Evolutionary conservation across 2,888 invertebrate species (phyloP).

Genomic region (Drosophila picticornis): DNA sequence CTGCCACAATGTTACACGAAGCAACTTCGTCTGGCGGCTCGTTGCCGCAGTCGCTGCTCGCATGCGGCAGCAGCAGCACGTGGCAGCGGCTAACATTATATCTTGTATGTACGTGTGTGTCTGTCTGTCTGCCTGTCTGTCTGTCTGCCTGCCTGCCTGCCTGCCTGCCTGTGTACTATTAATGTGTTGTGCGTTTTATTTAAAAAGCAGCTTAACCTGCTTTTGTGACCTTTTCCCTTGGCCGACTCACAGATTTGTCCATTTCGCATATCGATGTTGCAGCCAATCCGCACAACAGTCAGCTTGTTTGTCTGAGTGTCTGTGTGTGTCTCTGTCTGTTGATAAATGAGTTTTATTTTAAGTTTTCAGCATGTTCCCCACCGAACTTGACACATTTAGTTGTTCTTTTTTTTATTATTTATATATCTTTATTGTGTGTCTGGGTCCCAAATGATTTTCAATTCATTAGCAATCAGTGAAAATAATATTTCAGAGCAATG

Average conservation of each 20-base stretch:
- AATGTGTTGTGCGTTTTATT: slow-evolving; percentile 71
- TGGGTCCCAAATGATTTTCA: slow-evolving; percentile 48
- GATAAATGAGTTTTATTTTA: slow-evolving; percentile 74
- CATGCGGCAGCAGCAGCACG: slow-evolving; percentile 53
- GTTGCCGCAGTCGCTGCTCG: slow-evolving; percentile 58
- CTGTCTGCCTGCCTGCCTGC: slow-evolving; percentile 10
- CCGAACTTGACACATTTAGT: slow-evolving; percentile 12
- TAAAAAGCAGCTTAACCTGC: slow-evolving; percentile 79
- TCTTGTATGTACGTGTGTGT: not conserved
- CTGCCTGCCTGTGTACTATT: slow-evolving; percentile 30
- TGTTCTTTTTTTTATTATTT: not conserved
- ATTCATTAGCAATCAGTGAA: slow-evolving; percentile 68
- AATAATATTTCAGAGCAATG: slow-evolving; percentile 33
- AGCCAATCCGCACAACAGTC: slow-evolving; percentile 15
- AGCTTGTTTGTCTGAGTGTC: slow-evolving; percentile 8
- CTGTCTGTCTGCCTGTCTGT: not conserved
- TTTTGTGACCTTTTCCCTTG: slow-evolving; percentile 78
- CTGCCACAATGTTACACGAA: slow-evolving; percentile 4
- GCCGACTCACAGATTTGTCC: slow-evolving; percentile 68
- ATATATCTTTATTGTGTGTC: not conserved
- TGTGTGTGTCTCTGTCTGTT: slow-evolving; percentile 24
- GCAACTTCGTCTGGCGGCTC: slow-evolving; percentile 5
- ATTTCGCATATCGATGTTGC: slow-evolving; percentile 46
- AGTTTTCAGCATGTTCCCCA: slow-evolving; percentile 22
- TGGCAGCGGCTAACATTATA: slow-evolving; percentile 40